Conservation (phyloP, 1,140 invertebrate species). For the Wiebesia pumilae region DNA sequence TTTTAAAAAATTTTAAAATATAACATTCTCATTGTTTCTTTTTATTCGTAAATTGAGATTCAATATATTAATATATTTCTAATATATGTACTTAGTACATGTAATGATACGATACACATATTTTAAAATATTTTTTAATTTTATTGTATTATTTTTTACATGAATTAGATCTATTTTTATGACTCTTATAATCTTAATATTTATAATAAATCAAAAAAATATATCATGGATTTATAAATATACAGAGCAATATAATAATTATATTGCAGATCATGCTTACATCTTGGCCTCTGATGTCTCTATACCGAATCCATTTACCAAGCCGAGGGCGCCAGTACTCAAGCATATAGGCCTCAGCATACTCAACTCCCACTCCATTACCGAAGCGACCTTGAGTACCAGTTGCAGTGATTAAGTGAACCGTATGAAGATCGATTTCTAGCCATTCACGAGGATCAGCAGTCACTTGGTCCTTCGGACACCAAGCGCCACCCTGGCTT, state of each 20-base stretch:
- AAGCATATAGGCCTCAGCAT: slow-evolving; percentile 84
- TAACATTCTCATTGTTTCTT: no score
- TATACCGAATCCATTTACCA: slow-evolving; percentile 84
- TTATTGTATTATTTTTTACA: no score
- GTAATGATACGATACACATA: no score
- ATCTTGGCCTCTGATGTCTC: slow-evolving; percentile 81
- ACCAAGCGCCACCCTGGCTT: slow-evolving; percentile 89
- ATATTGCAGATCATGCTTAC: slow-evolving; percentile 72
- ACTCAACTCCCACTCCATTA: slow-evolving; percentile 89
- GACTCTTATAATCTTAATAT: no score
- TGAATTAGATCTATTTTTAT: no score
- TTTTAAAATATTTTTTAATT: no score
- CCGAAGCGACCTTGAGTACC: slow-evolving; percentile 91
- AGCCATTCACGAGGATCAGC: slow-evolving; percentile 86
- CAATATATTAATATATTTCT: no score
- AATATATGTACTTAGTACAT: no score
- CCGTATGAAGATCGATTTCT: slow-evolving; percentile 83
- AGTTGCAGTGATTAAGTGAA: slow-evolving; percentile 86
- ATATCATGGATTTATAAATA: no score
- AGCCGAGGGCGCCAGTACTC: slow-evolving; percentile 86
- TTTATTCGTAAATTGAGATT: no score
- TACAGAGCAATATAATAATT: neutral
- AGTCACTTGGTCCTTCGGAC: slow-evolving; percentile 84
- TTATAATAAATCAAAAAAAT: no score
- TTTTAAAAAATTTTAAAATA: no score